Conservation (phyloP, 2,888 invertebrate genomes). For the Mythimna loreyi region DNA sequence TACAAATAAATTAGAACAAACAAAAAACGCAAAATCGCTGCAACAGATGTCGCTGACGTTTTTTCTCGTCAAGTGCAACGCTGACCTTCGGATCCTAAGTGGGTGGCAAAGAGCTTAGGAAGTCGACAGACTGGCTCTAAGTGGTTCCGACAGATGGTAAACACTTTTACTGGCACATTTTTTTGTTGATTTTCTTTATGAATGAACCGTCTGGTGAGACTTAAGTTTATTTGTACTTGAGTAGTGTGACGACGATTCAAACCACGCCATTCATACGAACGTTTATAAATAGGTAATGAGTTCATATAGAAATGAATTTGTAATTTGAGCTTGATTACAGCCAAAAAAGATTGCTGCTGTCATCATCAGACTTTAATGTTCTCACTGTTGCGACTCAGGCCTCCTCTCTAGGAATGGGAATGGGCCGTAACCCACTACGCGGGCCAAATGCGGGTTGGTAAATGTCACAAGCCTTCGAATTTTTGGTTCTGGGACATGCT, state of each 20-base stretch:
- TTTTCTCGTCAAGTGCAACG: conserved; percentile 28
- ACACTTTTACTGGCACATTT: conserved; percentile 12
- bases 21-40: conserved; percentile 23
- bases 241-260: neutral
- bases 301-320: neutral
- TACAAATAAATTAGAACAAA: conserved; percentile 26
- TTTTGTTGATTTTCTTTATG: conserved; percentile 12
- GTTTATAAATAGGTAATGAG: neutral
- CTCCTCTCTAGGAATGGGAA: too few relatives aligned
- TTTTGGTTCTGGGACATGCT: too few relatives aligned
- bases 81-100: conserved; percentile 38
- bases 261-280: neutral
- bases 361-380: too few relatives aligned
- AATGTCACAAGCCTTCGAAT: too few relatives aligned
- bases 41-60: conserved; percentile 23
- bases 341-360: conserved; percentile 16
- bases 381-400: too few relatives aligned
- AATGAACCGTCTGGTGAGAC: conserved; percentile 1
- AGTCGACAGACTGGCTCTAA: conserved; percentile 22
- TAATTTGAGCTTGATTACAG: conserved; percentile 1
- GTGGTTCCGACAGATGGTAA: conserved; percentile 43
- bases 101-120: conserved; percentile 16
- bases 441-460: too few relatives aligned
- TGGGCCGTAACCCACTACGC: too few relatives aligned
- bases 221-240: neutral